Percentiles rank a stretch among this genome's conserved stretches.
phyloP scores from a whole-genome alignment of 2,113 vertebrate species.

The Chrysemys picta region DNA sequence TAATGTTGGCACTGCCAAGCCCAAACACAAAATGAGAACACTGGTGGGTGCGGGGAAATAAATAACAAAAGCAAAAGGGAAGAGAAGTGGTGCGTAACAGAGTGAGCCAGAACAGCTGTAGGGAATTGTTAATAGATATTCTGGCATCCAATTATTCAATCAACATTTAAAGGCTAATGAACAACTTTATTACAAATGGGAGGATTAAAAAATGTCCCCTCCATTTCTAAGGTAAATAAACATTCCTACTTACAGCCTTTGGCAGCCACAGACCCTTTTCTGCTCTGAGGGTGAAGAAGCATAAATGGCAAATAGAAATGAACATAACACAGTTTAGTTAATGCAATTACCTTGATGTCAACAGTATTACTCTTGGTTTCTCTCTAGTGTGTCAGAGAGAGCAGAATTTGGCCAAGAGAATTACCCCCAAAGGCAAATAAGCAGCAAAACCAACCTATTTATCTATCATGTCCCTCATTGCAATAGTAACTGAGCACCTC shows the following conservation, averaged over 20 bases:
- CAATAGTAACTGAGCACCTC: not conserved
- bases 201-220: not conserved
- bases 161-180: not conserved
- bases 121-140: not conserved
- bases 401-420: not conserved
- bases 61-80: not conserved
- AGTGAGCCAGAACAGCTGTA: not conserved
- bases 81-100: not conserved
- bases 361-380: not conserved
- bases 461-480: not conserved
- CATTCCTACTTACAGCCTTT: not conserved
- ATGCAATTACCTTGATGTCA: not conserved
- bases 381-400: not conserved
- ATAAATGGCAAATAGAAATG: not conserved
- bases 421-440: not conserved
- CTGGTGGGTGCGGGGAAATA: not conserved
- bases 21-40: not conserved
- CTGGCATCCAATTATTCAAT: not conserved
- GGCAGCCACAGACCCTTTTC: not conserved
- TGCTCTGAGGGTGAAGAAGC: not conserved
- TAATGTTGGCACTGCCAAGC: not conserved
- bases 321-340: not conserved
- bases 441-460: not conserved
- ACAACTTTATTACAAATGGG: not conserved
- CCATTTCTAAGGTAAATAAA: not conserved